A percentile compares a stretch with the other conserved stretches of the same genome.
Evolutionary conservation across 1,140 invertebrate species (phyloP).

Genomic region (Penaeus chinensis): DNA sequence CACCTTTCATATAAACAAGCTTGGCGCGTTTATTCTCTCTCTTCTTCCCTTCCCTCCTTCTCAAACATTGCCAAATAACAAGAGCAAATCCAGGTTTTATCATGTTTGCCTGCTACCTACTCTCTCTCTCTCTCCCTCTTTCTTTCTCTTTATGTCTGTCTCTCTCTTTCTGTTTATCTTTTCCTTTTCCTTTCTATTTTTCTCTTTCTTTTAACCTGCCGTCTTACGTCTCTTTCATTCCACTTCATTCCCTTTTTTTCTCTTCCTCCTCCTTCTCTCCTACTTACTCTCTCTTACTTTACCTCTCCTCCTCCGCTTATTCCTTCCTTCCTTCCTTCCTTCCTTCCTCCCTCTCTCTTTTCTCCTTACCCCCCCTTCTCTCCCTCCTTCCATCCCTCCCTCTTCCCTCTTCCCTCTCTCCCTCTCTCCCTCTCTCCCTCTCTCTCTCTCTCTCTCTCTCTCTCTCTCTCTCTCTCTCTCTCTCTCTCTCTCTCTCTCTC

Average conservation of each 20-base stretch:
- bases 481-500: constrained; percentile 3
- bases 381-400: not conserved
- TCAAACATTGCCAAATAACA: too few species aligned
- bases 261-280: not conserved
- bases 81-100: too few species aligned
- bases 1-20: too few species aligned
- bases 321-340: not conserved
- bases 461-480: constrained; percentile 15
- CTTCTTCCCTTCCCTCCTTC: too few species aligned
- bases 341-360: too few species aligned
- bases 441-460: not conserved
- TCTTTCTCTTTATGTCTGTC: not conserved
- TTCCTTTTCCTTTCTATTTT: constrained; percentile 20
- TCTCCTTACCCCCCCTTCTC: too few species aligned
- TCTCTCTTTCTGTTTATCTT: constrained; percentile 32
- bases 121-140: constrained; percentile 27
- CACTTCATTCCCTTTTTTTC: not conserved
- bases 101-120: not conserved
- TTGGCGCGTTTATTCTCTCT: too few species aligned
- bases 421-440: too few species aligned
- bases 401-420: not conserved
- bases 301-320: not conserved
- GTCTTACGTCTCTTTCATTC: not conserved
- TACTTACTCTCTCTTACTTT: not conserved
- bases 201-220: not conserved